A percentile compares a stretch with the other conserved stretches of the same genome.
phyloP scores from a whole-genome alignment of 2,888 invertebrate species.

The Nipponacmea schrenckii region DNA sequence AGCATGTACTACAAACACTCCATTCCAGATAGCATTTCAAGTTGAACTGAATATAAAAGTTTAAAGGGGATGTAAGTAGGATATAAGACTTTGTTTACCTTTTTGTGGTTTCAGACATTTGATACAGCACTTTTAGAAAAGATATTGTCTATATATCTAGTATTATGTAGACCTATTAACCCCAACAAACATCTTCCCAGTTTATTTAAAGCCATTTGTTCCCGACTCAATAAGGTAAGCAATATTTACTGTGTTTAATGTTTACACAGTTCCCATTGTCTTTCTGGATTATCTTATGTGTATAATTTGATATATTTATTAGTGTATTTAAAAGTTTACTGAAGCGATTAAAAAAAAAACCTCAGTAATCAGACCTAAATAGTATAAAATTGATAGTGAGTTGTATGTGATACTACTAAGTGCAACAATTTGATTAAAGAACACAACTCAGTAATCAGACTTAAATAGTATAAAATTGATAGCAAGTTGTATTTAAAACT shows the following conservation, averaged over 20 bases:
- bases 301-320: no score
- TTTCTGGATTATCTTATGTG: no score
- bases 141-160: conserved; percentile 46
- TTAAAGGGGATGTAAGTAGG: neutral
- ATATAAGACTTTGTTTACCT: neutral
- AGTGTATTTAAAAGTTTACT: no score
- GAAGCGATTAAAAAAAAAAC: no score
- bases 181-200: conserved; percentile 40
- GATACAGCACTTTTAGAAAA: conserved; percentile 53
- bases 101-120: conserved; percentile 43
- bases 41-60: neutral
- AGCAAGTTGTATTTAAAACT: conserved; percentile 1
- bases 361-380: neutral
- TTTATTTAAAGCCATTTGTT: conserved; percentile 45
- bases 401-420: neutral
- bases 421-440: no score
- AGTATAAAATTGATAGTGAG: neutral
- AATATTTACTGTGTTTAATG: neutral
- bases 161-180: conserved; percentile 42
- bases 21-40: no score
- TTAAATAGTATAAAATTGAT: neutral
- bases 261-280: neutral
- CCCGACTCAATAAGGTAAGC: conserved; percentile 50
- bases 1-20: no score
- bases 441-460: neutral